phyloP scores from a whole-genome alignment of 2,888 invertebrate genomes.

The Lissocephala sabroskyi region DNA sequence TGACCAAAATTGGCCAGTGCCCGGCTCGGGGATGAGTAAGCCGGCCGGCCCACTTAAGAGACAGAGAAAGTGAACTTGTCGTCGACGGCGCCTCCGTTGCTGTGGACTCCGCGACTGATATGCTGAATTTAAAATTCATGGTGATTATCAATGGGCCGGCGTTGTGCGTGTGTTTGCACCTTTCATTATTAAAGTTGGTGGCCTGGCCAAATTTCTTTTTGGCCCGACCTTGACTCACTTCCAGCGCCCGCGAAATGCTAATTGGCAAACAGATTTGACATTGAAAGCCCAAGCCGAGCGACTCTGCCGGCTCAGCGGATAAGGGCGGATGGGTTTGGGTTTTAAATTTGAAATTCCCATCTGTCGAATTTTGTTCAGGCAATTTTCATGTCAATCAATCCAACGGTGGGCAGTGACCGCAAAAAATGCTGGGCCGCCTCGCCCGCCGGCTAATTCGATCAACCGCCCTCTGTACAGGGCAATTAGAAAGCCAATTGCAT shows the following conservation, averaged over 20 bases:
- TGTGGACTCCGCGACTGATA: conserved; percentile 17
- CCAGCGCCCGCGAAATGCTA: background rate
- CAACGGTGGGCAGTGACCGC: conserved; percentile 15
- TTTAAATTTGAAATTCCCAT: no score
- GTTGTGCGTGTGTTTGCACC: conserved; percentile 35
- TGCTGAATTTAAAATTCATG: conserved; percentile 53
- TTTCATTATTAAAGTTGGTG: conserved; percentile 41
- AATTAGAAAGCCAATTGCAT: conserved; percentile 43
- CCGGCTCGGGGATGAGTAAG: conserved; percentile 7
- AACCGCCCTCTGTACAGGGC: conserved; percentile 34
- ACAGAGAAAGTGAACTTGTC: conserved; percentile 67
- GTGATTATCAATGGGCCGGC: conserved; percentile 36
- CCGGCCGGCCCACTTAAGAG: conserved; percentile 11
- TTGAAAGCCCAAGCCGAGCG: background rate
- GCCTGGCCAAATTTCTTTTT: conserved; percentile 14
- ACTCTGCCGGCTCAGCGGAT: no score
- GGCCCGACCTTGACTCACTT: conserved; percentile 56
- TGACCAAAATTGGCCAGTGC: conserved; percentile 55
- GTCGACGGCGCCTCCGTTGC: conserved; percentile 22
- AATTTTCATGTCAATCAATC: conserved; percentile 9
- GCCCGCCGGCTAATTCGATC: no score
- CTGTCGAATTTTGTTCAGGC: conserved; percentile 10
- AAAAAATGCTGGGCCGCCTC: conserved; percentile 7
- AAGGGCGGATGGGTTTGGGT: no score
- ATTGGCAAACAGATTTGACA: conserved; percentile 22